Percentiles rank a stretch among this genome's conserved stretches.
Conservation (phyloP, 2,797 vertebrate genomes). For the Dromococcyx pavoninus region DNA sequence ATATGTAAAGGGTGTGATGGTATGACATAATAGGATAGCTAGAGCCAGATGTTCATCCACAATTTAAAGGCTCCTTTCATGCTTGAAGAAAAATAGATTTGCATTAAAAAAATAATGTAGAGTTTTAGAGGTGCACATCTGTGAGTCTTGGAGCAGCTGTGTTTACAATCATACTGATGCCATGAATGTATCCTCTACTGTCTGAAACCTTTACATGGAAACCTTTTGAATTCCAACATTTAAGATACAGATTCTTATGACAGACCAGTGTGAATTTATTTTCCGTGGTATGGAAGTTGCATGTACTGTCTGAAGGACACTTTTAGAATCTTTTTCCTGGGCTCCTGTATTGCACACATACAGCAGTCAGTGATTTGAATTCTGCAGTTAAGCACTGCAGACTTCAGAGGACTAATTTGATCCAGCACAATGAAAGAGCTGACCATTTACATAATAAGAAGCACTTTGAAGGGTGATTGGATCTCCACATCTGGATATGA, state of each 20-base stretch:
- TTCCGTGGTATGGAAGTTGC: not conserved
- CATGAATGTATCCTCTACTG: not conserved
- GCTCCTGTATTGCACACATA: not conserved
- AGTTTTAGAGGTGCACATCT: not conserved
- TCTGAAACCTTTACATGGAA: not conserved
- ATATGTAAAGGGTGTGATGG: not conserved
- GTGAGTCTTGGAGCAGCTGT: not conserved
- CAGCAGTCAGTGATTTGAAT: not conserved
- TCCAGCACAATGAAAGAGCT: not conserved
- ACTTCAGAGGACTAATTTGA: conserved; percentile 44
- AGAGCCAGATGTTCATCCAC: not conserved
- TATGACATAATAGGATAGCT: not conserved
- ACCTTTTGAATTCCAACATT: not conserved
- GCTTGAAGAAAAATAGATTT: not conserved
- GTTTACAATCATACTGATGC: not conserved
- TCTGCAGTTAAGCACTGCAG: not conserved
- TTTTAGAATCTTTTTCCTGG: not conserved
- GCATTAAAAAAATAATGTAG: not conserved
- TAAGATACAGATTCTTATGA: not conserved
- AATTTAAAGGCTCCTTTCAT: not conserved
- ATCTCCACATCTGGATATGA: conserved; percentile 59
- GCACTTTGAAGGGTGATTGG: conserved; percentile 9
- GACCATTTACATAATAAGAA: conserved; percentile 54
- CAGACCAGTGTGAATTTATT: not conserved
- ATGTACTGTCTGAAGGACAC: not conserved